phyloP scores from a whole-genome alignment of 2,797 vertebrate genomes.

The Sebastolobus altivelis region DNA sequence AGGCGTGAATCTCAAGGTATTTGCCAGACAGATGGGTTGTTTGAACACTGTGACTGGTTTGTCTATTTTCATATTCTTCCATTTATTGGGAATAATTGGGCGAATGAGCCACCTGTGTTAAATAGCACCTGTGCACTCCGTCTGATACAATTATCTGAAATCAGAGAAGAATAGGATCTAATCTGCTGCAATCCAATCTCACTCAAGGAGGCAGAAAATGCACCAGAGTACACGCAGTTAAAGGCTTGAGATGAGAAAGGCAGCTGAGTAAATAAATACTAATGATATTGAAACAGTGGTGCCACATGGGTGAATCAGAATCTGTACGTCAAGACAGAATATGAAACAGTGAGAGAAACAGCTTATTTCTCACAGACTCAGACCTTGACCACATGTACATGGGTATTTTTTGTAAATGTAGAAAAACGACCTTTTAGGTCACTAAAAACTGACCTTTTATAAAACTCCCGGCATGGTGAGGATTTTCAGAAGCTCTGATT shows the following conservation, averaged over 20 bases:
- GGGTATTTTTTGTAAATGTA: no score
- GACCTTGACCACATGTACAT: no score
- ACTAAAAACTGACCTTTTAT: no score
- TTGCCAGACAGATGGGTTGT: neutral
- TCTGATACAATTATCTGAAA: conserved; percentile 58
- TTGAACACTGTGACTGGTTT: conserved; percentile 30
- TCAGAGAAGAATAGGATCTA: conserved; percentile 38
- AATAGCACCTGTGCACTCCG: conserved; percentile 42
- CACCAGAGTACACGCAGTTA: conserved; percentile 30
- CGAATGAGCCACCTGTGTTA: conserved; percentile 45
- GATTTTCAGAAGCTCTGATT: no score
- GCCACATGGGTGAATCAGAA: conserved; percentile 48
- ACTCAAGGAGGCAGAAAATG: conserved; percentile 37
- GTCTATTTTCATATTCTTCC: conserved; percentile 22
- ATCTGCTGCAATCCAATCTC: conserved; percentile 52
- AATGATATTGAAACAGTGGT: conserved; percentile 46
- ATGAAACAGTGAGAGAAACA: conserved; percentile 10
- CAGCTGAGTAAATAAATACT: conserved; percentile 62
- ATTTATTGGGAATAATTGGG: conserved; percentile 46
- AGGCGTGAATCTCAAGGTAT: neutral
- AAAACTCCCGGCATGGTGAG: no score
- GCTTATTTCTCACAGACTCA: conserved; percentile 18
- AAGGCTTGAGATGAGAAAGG: conserved; percentile 33
- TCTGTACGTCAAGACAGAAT: conserved; percentile 39
- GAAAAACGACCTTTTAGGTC: no score